A percentile compares a stretch with the other conserved stretches of the same genome.
Conservation (phyloP, 2,113 vertebrate genomes). For the Myocastor coypus region DNA sequence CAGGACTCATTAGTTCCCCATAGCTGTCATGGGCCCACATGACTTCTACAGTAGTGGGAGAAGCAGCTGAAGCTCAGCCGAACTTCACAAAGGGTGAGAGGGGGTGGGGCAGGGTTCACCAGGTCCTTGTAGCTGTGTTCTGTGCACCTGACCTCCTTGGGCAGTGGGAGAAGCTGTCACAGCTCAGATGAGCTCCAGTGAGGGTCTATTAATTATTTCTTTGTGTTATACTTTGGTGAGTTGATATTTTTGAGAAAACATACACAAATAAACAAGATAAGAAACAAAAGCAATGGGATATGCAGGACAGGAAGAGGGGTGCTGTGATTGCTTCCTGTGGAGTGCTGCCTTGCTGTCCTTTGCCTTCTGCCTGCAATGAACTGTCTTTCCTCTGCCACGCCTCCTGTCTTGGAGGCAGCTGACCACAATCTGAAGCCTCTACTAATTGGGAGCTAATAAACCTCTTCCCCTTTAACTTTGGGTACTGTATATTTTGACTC, state of each 20-base stretch:
- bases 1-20: too few species aligned
- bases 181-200: too few species aligned
- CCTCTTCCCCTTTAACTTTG: too few species aligned
- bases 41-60: too few species aligned
- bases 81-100: too few species aligned
- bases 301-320: background rate
- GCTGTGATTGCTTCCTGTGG: background rate
- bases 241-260: slow-evolving; percentile 18
- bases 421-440: background rate
- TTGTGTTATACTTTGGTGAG: background rate
- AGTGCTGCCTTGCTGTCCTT: background rate
- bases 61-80: too few species aligned
- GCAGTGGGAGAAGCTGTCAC: too few species aligned
- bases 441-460: background rate
- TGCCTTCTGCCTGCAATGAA: background rate
- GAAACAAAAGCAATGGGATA: background rate
- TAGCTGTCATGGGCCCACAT: too few species aligned
- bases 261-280: background rate
- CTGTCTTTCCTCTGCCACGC: background rate
- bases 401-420: background rate
- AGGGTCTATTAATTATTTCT: background rate
- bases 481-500: background rate
- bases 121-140: too few species aligned
- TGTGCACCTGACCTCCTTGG: too few species aligned
- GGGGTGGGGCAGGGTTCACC: too few species aligned